A percentile compares a stretch with the other conserved stretches of the same genome.
Evolutionary conservation across 2,113 vertebrate genomes (phyloP).

Genomic region (Leucopternis melanops): DNA sequence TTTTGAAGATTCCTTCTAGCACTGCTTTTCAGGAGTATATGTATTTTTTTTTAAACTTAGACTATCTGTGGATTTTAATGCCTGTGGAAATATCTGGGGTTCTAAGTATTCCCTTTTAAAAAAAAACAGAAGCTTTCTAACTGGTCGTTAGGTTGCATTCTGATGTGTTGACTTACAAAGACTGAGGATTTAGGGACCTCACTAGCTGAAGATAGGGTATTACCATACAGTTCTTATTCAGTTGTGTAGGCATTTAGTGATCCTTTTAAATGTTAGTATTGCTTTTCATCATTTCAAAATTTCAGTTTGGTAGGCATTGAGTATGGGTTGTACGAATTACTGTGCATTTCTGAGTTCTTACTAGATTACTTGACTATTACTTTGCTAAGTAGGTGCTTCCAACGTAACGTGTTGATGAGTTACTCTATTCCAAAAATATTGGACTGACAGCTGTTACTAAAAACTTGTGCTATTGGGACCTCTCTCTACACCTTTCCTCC

Average conservation of each 20-base stretch:
- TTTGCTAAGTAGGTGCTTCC: not conserved
- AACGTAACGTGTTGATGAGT: fast-evolving
- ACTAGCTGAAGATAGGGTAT: not conserved
- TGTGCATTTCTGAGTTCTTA: not conserved
- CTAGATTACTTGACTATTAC: not conserved
- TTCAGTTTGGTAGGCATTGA: not conserved
- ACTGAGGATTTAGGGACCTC: not conserved
- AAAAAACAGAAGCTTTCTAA: not conserved
- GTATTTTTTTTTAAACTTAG: not conserved
- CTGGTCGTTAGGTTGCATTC: not conserved
- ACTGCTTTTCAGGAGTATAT: not conserved
- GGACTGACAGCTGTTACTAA: not conserved
- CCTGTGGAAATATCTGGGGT: not conserved
- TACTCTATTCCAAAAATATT: not conserved
- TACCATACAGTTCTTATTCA: not conserved
- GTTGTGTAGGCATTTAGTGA: not conserved
- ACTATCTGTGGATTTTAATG: not conserved
- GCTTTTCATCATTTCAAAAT: not conserved
- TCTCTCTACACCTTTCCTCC: not conserved
- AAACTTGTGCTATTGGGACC: fast-evolving
- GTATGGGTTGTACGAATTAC: not conserved
- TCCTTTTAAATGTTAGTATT: not conserved
- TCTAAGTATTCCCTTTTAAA: not conserved
- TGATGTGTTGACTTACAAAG: not conserved
- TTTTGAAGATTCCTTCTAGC: not conserved